Evolutionary conservation across 1,140 invertebrate genomes (phyloP).

Genomic region (Harlomillsia oculata): DNA sequence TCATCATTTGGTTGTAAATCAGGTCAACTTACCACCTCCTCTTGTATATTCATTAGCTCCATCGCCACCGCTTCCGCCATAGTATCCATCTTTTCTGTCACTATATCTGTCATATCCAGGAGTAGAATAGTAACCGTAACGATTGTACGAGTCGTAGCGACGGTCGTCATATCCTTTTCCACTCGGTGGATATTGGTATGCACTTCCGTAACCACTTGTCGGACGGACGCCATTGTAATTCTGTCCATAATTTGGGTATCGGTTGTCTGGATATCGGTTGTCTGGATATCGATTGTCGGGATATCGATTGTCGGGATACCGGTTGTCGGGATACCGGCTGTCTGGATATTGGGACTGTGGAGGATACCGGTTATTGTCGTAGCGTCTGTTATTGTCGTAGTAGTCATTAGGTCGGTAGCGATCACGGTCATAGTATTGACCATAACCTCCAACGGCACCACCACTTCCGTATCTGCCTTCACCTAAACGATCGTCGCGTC

Average conservation of each 20-base stretch:
- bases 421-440: background rate
- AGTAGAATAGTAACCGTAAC: conserved; percentile 11
- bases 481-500: background rate
- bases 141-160: conserved; percentile 6
- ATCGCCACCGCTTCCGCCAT: background rate
- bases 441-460: background rate
- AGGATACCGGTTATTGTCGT: background rate
- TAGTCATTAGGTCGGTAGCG: background rate
- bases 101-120: background rate
- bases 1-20: background rate
- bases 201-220: background rate
- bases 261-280: too few species aligned
- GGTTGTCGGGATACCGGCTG: background rate
- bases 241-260: background rate
- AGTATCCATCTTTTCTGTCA: background rate
- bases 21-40: background rate
- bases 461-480: conserved; percentile 1
- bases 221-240: background rate
- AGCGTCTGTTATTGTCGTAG: conserved; percentile 6
- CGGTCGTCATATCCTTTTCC: conserved; percentile 9
- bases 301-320: too few species aligned
- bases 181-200: background rate
- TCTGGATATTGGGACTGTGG: background rate
- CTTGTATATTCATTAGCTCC: background rate
- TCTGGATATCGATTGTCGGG: too few species aligned